Evolutionary conservation across 2,113 vertebrate genomes (phyloP), one percentile per base, ranked within the genome.

Genomic region (Pseudorasbora parva): DNA sequence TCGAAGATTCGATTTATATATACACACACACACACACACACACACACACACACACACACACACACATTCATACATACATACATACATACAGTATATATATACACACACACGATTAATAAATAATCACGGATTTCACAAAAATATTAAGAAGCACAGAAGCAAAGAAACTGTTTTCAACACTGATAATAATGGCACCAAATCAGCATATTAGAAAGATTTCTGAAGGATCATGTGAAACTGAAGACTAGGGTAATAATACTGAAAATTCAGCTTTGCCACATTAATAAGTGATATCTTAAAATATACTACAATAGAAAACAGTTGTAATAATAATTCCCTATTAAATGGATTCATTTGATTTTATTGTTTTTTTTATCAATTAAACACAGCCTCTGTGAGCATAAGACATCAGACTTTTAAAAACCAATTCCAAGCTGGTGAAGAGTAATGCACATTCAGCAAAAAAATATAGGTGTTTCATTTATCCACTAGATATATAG

Each of bases 401-500:
- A 71, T 71, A 71, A n/a, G 33, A 54, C 47, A 49, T 17, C 15
- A 43, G 10, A n/a, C 21, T 43, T 33, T 37, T 37, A 5, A 37
- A 37, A 37, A 37, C 64, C 62, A 19, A 43, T 37, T 10, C 10
- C 21, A 6, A 43, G 33, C 19, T 3, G 5, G 2, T 71, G 37
- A 43, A 23, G 37, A 45, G 37, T 71, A 45, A 21, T 14, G 68
- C 45, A 2, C 37, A 71, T 71, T 43, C 68, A 45, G 19, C 37
- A 71, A 71, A 23, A 64, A 43, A 71, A 23, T 23, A 23, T 8
- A 45, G 8, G 11, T 1, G n/a, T 23, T 71, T 71, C 1, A 23
- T 71, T 71, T 23, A 23, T 71, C 41, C 68, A 71, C 21, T 23
- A 6, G 64, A 71, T 45, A 45, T 23, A 71, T 45, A 71, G 68